Evolutionary conservation across 2,797 vertebrate species (phyloP), one percentile per base, ranked within the genome.

Genomic region (Gobio occitaniae): DNA sequence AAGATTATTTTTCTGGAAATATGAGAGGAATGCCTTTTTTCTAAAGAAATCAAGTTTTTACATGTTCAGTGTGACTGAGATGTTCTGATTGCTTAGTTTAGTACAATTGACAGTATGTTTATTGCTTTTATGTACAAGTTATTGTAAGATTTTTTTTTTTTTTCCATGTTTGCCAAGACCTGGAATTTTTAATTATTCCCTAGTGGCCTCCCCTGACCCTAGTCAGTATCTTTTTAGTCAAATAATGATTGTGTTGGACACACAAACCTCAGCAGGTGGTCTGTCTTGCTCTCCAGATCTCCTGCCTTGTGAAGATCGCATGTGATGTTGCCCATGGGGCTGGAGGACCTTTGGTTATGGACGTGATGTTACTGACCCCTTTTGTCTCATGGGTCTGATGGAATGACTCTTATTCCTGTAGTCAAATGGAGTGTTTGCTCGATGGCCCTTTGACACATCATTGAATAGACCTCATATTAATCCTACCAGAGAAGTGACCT

Each of bases 401-500:
- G 16, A 63, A 61, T 84, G 17, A 81, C 41, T 84, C 13, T 70
- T 38, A 48, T 61, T 84, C 69, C 29, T 75, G 15, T 41, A 41
- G 38, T 68, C 69, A 75, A 38, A 69, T 21, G n/a, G 25, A 79
- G 54, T 59, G 25, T 68, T 74, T 4, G 1, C 59, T 78, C 4
- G 9, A 2, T 63, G 38, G 17, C 38, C 56, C 76, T 78, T 78
- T 63, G 38, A 63, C 15, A 25, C 56, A 61, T 19, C 56, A 78
- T 11, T 29, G 15, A 78, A 15, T 9, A 63, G 38, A 63, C n/a
- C n/a, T 78, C n/a, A 0, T 47, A 29, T 78, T 78, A 63, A 63
- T 47, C 76, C 54, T 47, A 61, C 56, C 56, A 78, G 38, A 78
- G 38, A 63, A 63, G 56, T 78, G 56, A 78, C 38, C n/a, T 78